Percentiles rank a stretch among this genome's conserved stretches.
Evolutionary conservation across 1,140 invertebrate species (phyloP).

Genomic region (Drosophila kikkawai): DNA sequence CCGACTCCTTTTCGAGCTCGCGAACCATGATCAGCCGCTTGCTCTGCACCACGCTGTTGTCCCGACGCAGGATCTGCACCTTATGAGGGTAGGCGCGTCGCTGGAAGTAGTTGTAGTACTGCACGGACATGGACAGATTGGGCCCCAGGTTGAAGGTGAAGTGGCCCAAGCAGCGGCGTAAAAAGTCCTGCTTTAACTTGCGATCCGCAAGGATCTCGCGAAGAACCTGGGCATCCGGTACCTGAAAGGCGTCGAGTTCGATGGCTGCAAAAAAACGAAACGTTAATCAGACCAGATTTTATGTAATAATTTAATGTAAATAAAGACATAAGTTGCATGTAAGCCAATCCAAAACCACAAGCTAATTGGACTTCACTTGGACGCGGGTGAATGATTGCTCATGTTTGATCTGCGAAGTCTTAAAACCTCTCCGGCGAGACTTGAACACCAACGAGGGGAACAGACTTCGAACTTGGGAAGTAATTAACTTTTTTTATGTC

Average conservation of each 20-base stretch:
- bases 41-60: slow-evolving; percentile 70
- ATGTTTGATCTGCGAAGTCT: slow-evolving; percentile 55
- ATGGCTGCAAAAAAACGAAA: slow-evolving; percentile 39
- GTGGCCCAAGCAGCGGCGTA: slow-evolving; percentile 73
- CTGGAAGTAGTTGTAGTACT: slow-evolving; percentile 78
- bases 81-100: slow-evolving; percentile 62
- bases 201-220: slow-evolving; percentile 75
- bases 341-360: slow-evolving; percentile 66
- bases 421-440: slow-evolving; percentile 53
- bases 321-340: slow-evolving; percentile 16
- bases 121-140: slow-evolving; percentile 64
- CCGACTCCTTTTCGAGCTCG: slow-evolving; percentile 45
- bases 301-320: background rate
- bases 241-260: slow-evolving; percentile 69
- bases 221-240: slow-evolving; percentile 62
- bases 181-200: slow-evolving; percentile 72
- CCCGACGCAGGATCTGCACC: slow-evolving; percentile 63
- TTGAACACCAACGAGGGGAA: slow-evolving; percentile 58
- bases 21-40: slow-evolving; percentile 67
- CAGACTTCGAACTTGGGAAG: slow-evolving; percentile 33
- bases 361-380: slow-evolving; percentile 58
- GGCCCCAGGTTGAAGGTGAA: slow-evolving; percentile 71
- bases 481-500: background rate
- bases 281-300: background rate
- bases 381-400: slow-evolving; percentile 65